A percentile compares a stretch with the other conserved stretches of the same genome.
Evolutionary conservation across 2,113 vertebrate genomes (phyloP).

Genomic region (Pelvicachromis taeniatus): DNA sequence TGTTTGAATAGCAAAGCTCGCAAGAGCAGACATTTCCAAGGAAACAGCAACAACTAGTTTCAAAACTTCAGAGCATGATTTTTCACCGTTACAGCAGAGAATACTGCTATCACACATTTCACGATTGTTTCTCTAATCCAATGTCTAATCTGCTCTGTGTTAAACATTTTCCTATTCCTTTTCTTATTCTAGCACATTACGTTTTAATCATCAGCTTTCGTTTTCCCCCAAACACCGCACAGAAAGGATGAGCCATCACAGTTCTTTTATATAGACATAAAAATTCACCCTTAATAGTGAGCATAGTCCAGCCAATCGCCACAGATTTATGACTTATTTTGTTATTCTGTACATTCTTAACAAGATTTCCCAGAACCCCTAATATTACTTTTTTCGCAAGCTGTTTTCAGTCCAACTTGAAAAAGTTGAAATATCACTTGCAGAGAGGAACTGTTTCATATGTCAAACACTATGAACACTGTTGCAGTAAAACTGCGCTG

Average conservation of each 20-base stretch:
- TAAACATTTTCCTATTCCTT: background rate
- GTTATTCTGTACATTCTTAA: slow-evolving; percentile 37
- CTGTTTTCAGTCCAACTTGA: slow-evolving; percentile 5
- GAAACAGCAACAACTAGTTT: background rate
- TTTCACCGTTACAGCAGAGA: background rate
- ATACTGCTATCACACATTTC: background rate
- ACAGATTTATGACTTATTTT: slow-evolving; percentile 42
- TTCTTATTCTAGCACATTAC: background rate
- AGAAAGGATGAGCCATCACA: background rate
- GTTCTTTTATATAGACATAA: background rate
- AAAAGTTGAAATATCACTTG: slow-evolving; percentile 22
- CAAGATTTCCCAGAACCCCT: slow-evolving; percentile 35
- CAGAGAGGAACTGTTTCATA: slow-evolving; percentile 40
- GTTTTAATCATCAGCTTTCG: background rate
- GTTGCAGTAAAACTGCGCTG: slow-evolving; percentile 13
- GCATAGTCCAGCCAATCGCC: background rate
- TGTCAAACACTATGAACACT: slow-evolving; percentile 42
- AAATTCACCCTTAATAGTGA: background rate
- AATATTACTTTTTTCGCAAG: slow-evolving; percentile 28
- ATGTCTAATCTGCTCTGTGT: background rate
- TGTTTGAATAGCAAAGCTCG: background rate
- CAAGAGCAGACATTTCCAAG: background rate
- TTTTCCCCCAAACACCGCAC: background rate
- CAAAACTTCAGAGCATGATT: background rate
- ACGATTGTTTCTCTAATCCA: background rate